Conservation (phyloP, 2,113 vertebrate species). For the Pterocles gutturalis region DNA sequence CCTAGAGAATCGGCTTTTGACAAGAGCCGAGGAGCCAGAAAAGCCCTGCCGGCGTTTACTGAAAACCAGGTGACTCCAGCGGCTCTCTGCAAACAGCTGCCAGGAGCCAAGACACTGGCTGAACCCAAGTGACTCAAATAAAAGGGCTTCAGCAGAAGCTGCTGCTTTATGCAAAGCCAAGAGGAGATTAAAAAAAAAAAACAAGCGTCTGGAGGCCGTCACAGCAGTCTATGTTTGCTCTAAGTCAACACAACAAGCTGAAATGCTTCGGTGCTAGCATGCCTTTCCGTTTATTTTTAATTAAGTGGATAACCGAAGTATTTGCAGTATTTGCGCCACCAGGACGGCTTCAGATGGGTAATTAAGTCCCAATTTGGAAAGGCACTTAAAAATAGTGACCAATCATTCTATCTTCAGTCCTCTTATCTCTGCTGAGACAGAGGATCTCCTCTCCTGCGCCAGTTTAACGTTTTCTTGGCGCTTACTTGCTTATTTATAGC, state of each 20-base stretch:
- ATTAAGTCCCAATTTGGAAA: constrained; percentile 44
- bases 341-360: constrained; percentile 10
- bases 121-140: neutral
- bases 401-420: neutral
- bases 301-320: constrained; percentile 37
- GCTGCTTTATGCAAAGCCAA: neutral
- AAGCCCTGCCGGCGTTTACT: neutral
- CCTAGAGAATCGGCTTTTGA: neutral
- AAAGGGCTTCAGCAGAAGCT: neutral
- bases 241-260: neutral
- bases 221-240: neutral
- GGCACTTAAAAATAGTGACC: constrained; percentile 62
- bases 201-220: neutral
- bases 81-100: neutral
- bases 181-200: neutral
- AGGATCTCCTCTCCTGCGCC: neutral
- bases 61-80: neutral
- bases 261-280: neutral
- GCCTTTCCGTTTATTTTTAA: constrained; percentile 46
- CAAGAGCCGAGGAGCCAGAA: neutral
- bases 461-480: constrained; percentile 13
- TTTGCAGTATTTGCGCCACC: neutral
- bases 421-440: constrained; percentile 9
- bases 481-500: constrained; percentile 46
- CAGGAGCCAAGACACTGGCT: neutral